Evolutionary conservation across 1,140 invertebrate species (phyloP).

Genomic region (Aphaenogaster rudis): DNA sequence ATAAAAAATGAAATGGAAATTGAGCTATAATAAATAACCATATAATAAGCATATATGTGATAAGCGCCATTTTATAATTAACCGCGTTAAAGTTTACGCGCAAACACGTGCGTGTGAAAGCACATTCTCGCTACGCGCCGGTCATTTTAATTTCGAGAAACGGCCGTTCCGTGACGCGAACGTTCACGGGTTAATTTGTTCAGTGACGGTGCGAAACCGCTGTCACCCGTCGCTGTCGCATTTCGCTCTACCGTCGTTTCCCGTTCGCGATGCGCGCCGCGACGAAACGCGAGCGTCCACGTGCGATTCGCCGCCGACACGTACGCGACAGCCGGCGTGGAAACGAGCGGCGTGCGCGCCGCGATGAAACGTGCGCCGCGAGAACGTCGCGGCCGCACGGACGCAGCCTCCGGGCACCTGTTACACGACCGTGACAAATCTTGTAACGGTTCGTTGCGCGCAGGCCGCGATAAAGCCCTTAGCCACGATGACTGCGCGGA

Average conservation of each 20-base stretch:
- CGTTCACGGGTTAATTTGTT: constrained; percentile 54
- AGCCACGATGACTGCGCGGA: constrained; percentile 46
- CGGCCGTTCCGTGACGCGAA: constrained; percentile 33
- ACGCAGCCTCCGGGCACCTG: constrained; percentile 76
- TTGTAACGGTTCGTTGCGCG: constrained; percentile 60
- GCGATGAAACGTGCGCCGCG: constrained; percentile 72
- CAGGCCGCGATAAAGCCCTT: constrained; percentile 49
- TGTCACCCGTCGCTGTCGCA: constrained; percentile 44
- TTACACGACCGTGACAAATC: constrained; percentile 73
- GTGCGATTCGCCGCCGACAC: constrained; percentile 65
- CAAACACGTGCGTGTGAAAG: not conserved
- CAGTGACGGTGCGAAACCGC: constrained; percentile 51
- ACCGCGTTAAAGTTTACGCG: not conserved
- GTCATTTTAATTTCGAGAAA: constrained; percentile 49
- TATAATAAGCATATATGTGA: not conserved
- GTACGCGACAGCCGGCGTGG: constrained; percentile 75
- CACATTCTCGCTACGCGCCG: too few relatives aligned
- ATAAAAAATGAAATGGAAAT: not conserved
- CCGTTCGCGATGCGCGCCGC: constrained; percentile 14
- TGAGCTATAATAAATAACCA: not conserved
- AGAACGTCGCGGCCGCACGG: constrained; percentile 52
- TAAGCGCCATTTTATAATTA: constrained; percentile 18
- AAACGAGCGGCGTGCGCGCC: constrained; percentile 50
- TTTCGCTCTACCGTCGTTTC: constrained; percentile 51
- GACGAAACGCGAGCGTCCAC: constrained; percentile 28